A percentile compares a stretch with the other conserved stretches of the same genome.
Conservation (phyloP, 2,113 vertebrate species). For the Salvator merianae region DNA sequence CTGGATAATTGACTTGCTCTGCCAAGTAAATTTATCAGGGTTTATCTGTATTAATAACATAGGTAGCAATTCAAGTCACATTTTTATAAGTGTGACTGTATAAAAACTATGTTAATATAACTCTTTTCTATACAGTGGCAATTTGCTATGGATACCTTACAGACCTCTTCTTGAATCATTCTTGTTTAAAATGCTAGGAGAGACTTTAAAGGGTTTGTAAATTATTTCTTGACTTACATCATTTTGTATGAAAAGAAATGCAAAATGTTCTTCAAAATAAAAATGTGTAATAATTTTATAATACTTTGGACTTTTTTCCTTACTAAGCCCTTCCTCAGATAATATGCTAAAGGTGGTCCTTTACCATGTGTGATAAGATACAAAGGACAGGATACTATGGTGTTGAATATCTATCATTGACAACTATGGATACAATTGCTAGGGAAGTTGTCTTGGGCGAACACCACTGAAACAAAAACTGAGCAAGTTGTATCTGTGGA, state of each 20-base stretch:
- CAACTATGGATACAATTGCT: background rate
- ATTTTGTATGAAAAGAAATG: constrained; percentile 81
- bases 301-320: constrained; percentile 51
- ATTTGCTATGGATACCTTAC: constrained; percentile 79
- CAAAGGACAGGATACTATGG: background rate
- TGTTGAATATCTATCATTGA: background rate
- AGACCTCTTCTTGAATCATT: constrained; percentile 79
- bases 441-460: background rate
- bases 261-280: constrained; percentile 79
- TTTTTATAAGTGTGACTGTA: constrained; percentile 73
- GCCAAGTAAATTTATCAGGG: constrained; percentile 70
- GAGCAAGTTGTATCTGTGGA: background rate
- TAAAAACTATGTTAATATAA: constrained; percentile 71
- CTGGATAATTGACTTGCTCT: constrained; percentile 62
- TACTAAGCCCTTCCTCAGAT: constrained; percentile 29
- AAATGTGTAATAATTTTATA: constrained; percentile 77
- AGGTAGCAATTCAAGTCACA: constrained; percentile 72
- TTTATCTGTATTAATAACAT: constrained; percentile 72
- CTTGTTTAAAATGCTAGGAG: constrained; percentile 79
- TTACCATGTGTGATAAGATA: background rate
- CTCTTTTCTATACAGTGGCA: constrained; percentile 77
- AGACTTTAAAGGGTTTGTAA: constrained; percentile 79
- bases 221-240: constrained; percentile 79
- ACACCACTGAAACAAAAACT: background rate
- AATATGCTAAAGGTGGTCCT: constrained; percentile 5